These are phyloP conservation scores for Dasyprocta punctata DNA, from an alignment of 2,113 vertebrate species.

Conservation along the genomic window DNA sequence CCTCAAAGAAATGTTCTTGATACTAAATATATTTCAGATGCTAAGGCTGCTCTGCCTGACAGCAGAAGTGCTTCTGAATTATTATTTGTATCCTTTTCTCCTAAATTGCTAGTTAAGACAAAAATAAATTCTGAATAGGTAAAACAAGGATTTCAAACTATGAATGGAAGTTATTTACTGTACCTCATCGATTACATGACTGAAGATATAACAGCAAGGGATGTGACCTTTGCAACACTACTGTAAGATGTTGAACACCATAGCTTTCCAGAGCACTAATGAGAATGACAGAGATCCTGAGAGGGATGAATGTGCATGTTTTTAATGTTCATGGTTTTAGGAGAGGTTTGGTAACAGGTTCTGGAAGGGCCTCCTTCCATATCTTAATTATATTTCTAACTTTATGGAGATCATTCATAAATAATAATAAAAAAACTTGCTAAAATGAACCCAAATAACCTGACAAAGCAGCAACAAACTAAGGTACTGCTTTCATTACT, in stretches of 20 bases:
- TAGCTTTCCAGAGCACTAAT: slow-evolving; percentile 16
- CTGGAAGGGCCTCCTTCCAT: background rate
- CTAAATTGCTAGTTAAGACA: background rate
- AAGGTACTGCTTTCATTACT: background rate
- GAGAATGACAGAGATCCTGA: background rate
- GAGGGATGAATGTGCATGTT: background rate
- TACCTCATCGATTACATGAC: slow-evolving; percentile 45
- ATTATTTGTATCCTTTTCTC: slow-evolving; percentile 64
- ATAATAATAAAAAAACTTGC: background rate
- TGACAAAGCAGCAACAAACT: background rate
- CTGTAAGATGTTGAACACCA: background rate
- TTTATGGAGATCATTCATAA: background rate
- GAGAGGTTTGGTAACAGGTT: slow-evolving; percentile 22
- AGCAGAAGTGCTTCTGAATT: background rate
- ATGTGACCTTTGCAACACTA: background rate
- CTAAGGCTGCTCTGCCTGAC: slow-evolving; percentile 17
- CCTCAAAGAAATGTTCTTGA: background rate
- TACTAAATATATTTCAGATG: slow-evolving; percentile 31
- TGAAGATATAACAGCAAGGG: slow-evolving; percentile 48
- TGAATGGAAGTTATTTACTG: slow-evolving; percentile 23
- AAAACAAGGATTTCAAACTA: slow-evolving; percentile 42
- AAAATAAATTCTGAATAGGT: slow-evolving; percentile 66
- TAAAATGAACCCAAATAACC: background rate
- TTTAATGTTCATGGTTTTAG: slow-evolving; percentile 54
- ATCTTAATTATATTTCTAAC: slow-evolving; percentile 57